Conservation (phyloP, 1,140 invertebrate species). For the Microplitis demolitor region DNA sequence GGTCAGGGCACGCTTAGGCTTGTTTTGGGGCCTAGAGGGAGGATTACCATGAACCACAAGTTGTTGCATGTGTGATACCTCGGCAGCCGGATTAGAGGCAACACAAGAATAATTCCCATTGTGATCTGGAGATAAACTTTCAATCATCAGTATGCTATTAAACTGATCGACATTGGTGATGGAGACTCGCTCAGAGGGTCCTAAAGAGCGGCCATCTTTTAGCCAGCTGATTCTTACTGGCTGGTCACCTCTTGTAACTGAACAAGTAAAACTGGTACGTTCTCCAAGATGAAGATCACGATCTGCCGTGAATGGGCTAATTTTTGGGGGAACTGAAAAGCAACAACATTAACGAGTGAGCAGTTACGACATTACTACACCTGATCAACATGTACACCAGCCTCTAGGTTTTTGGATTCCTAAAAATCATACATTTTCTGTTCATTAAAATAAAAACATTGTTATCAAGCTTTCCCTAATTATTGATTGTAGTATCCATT, state of each 20-base stretch:
- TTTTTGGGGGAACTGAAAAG: constrained; percentile 79
- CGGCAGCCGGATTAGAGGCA: constrained; percentile 73
- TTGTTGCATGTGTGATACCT: constrained; percentile 74
- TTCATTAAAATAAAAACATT: neutral
- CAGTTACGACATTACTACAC: constrained; percentile 4
- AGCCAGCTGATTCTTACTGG: constrained; percentile 79
- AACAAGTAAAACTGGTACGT: constrained; percentile 76
- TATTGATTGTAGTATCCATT: too few relatives aligned
- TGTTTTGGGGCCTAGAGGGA: constrained; percentile 48
- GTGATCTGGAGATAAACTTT: constrained; percentile 76
- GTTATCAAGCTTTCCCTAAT: neutral
- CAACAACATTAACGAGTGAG: constrained; percentile 43
- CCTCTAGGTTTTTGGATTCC: neutral
- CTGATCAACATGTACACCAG: neutral
- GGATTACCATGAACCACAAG: constrained; percentile 82
- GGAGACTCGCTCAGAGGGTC: constrained; percentile 66
- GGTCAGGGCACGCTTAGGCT: constrained; percentile 48
- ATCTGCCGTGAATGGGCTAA: constrained; percentile 76
- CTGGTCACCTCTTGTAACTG: constrained; percentile 77
- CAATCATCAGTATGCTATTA: constrained; percentile 79
- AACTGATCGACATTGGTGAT: constrained; percentile 77
- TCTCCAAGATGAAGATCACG: constrained; percentile 77
- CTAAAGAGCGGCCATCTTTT: constrained; percentile 73
- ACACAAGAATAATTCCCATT: constrained; percentile 80
- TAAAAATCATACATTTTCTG: neutral